Percentiles rank a stretch among this genome's conserved stretches.
Conservation (phyloP, 2,888 invertebrate species). For the Callosobruchus maculatus region DNA sequence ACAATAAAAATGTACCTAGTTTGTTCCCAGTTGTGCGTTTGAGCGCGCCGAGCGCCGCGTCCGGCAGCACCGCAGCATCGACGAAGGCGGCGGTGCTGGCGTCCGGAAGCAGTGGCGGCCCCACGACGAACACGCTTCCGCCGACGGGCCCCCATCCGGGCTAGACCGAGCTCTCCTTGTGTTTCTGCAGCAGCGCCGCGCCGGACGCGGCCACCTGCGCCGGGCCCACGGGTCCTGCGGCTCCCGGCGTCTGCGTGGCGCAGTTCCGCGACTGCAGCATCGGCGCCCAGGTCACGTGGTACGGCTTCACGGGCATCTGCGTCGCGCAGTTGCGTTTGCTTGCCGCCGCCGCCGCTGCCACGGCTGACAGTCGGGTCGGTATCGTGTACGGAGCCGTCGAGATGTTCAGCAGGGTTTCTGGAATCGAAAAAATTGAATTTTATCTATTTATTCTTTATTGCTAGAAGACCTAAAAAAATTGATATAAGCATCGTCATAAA, state of each 20-base stretch:
- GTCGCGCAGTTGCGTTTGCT: slow-evolving; percentile 48
- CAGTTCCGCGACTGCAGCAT: slow-evolving; percentile 44
- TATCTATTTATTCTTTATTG: too few species aligned
- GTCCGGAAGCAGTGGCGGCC: slow-evolving; percentile 12
- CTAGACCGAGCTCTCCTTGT: slow-evolving; percentile 51
- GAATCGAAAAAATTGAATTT: slow-evolving; percentile 11
- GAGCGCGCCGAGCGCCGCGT: background rate
- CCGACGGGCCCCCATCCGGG: slow-evolving; percentile 23
- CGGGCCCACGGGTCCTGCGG: slow-evolving; percentile 21
- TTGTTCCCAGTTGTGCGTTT: background rate
- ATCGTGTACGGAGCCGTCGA: slow-evolving; percentile 45
- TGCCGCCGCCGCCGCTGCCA: slow-evolving; percentile 18
- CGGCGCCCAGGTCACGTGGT: slow-evolving; percentile 48
- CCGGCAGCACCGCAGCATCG: background rate
- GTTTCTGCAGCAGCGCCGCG: slow-evolving; percentile 32
- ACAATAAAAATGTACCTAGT: background rate
- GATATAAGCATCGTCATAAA: too few species aligned
- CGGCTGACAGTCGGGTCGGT: slow-evolving; percentile 37
- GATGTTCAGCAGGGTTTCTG: slow-evolving; percentile 42
- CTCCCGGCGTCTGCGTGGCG: slow-evolving; percentile 41
- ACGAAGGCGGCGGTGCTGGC: background rate
- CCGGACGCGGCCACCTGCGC: background rate
- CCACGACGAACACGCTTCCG: slow-evolving; percentile 20
- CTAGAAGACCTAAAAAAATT: too few species aligned
- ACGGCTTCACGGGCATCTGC: slow-evolving; percentile 50